Conservation (phyloP, 2,113 vertebrate species). For the Periophthalmus modestus region DNA sequence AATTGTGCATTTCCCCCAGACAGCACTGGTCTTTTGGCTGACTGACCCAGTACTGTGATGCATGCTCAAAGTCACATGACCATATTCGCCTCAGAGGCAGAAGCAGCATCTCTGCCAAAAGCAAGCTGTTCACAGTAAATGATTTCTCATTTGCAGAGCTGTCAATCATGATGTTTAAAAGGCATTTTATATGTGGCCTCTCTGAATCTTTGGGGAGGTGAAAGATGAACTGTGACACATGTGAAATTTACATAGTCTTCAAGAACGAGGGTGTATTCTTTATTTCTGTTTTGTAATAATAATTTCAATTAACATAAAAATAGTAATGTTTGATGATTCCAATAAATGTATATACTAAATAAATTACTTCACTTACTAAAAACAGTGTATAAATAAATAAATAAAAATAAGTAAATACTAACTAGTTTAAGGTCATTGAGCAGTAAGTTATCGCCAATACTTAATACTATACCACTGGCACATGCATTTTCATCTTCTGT, state of each 20-base stretch:
- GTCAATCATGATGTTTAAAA: constrained; percentile 65
- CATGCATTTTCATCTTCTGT: too few species aligned
- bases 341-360: neutral
- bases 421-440: neutral
- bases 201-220: constrained; percentile 56
- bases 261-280: neutral
- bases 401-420: too few species aligned
- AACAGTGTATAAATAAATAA: too few species aligned
- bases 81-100: constrained; percentile 27
- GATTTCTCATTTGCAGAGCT: constrained; percentile 74
- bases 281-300: neutral
- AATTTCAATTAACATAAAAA: neutral
- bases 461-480: too few species aligned
- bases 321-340: too few species aligned
- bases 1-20: constrained; percentile 12
- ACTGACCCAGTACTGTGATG: constrained; percentile 22
- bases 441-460: neutral
- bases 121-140: constrained; percentile 64
- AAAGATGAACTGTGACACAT: constrained; percentile 41
- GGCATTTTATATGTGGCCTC: constrained; percentile 58
- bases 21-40: constrained; percentile 9
- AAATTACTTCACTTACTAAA: neutral
- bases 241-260: constrained; percentile 22
- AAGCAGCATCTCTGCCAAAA: constrained; percentile 51
- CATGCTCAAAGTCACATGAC: constrained; percentile 19